phyloP scores from a whole-genome alignment of 1,140 invertebrate species.

The Pemphigus obesinymphae region DNA sequence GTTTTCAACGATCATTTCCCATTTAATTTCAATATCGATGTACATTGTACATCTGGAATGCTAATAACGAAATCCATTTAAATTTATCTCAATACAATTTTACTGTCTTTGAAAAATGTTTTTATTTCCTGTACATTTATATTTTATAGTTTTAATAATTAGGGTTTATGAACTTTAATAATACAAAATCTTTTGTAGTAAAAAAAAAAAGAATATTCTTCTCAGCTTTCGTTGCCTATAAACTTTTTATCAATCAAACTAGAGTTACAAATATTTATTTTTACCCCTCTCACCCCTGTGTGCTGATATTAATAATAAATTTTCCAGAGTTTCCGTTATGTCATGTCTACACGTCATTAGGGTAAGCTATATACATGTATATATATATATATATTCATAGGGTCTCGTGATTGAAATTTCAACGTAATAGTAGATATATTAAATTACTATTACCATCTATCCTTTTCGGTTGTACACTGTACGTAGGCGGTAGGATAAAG shows the following conservation, averaged over 20 bases:
- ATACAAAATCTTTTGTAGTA: neutral
- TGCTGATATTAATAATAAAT: slow-evolving; percentile 21
- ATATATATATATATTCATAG: neutral
- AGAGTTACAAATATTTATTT: neutral
- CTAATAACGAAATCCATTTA: too few relatives aligned
- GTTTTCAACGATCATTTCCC: neutral
- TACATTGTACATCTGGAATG: too few relatives aligned
- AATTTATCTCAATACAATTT: neutral
- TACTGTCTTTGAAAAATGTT: neutral
- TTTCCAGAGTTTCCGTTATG: neutral
- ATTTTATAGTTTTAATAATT: neutral
- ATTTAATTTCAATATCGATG: neutral
- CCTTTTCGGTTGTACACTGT: neutral
- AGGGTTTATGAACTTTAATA: slow-evolving; percentile 11
- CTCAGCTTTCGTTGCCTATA: slow-evolving; percentile 9
- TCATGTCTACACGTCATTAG: slow-evolving; percentile 25
- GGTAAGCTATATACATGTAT: neutral
- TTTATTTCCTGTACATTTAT: neutral
- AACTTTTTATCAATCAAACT: slow-evolving; percentile 37
- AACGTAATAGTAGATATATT: neutral
- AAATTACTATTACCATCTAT: slow-evolving; percentile 19
- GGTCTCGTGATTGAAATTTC: neutral
- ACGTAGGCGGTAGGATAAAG: neutral
- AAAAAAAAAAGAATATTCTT: neutral
- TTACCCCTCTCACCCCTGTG: neutral